These are phyloP conservation scores for Lissonota sp. DNA, from an alignment of 2,888 invertebrate species.

Conservation along the genomic window DNA sequence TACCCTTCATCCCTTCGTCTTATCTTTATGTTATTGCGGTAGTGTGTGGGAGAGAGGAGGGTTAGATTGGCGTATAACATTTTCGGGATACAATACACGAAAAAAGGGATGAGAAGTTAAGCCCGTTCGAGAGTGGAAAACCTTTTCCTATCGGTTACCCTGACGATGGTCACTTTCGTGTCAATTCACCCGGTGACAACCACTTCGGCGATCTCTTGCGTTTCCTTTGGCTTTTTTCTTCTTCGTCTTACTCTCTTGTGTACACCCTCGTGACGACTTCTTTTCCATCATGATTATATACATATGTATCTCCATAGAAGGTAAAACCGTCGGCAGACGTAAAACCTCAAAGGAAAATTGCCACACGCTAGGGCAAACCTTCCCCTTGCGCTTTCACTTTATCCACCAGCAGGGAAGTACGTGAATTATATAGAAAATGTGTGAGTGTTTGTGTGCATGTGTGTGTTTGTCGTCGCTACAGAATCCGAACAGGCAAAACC, in stretches of 20 bases:
- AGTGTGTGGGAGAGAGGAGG: not conserved
- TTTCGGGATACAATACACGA: conserved; percentile 56
- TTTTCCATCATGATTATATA: conserved; percentile 35
- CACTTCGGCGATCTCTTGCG: conserved; percentile 65
- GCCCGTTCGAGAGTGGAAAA: conserved; percentile 59
- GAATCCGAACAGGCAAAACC: conserved; percentile 50
- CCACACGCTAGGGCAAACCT: conserved; percentile 70
- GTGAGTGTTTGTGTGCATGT: too few species aligned
- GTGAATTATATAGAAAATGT: conserved; percentile 26
- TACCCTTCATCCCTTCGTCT: conserved; percentile 46
- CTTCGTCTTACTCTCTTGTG: not conserved
- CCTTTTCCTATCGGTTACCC: conserved; percentile 75
- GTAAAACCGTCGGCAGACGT: conserved; percentile 42
- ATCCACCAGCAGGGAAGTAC: conserved; percentile 53
- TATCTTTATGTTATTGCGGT: conserved; percentile 65
- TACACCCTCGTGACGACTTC: not conserved
- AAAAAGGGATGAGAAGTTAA: conserved; percentile 58
- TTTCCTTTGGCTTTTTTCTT: conserved; percentile 61
- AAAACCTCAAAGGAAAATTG: conserved; percentile 78
- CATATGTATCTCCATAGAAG: conserved; percentile 7
- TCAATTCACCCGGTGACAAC: conserved; percentile 66
- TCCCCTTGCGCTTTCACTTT: conserved; percentile 61
- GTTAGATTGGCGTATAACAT: conserved; percentile 42
- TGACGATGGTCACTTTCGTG: conserved; percentile 80
- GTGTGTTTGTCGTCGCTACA: conserved; percentile 32